These are phyloP conservation scores for Hydrolagus colliei DNA, from an alignment of 2,797 vertebrate genomes.

Conservation along the genomic window DNA sequence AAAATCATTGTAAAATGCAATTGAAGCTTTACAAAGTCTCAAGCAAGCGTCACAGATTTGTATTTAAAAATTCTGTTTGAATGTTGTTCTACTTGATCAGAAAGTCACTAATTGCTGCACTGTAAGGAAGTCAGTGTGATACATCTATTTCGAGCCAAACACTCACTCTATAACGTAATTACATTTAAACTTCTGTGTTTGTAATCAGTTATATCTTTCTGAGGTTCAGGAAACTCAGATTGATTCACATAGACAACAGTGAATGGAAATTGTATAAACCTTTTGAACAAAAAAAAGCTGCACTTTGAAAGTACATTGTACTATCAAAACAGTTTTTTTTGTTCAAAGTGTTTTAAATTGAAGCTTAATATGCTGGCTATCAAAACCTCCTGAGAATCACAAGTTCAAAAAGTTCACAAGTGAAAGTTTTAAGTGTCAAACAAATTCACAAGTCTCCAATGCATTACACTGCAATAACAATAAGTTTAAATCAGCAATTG, in stretches of 20 bases:
- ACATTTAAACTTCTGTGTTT: slow-evolving; percentile 3
- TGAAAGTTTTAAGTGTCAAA: background rate
- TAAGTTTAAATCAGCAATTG: no score
- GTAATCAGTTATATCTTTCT: background rate
- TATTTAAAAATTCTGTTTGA: background rate
- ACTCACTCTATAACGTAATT: background rate
- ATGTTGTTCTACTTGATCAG: background rate
- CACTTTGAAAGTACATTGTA: background rate
- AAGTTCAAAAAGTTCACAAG: background rate
- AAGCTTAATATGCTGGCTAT: background rate
- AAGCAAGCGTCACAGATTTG: background rate
- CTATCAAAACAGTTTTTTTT: background rate
- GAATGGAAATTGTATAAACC: background rate
- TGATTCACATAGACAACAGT: background rate
- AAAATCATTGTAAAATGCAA: background rate
- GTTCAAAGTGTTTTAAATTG: background rate
- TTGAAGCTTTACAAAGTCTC: background rate
- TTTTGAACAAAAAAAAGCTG: background rate
- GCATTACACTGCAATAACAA: background rate
- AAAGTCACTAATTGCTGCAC: background rate
- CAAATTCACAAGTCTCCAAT: background rate
- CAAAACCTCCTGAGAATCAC: background rate
- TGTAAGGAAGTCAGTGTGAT: background rate
- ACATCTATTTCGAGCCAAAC: background rate
- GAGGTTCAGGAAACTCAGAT: background rate